A percentile compares a stretch with the other conserved stretches of the same genome.
Conservation (phyloP, 1,140 invertebrate genomes). For the Rhopalosiphum padi region DNA sequence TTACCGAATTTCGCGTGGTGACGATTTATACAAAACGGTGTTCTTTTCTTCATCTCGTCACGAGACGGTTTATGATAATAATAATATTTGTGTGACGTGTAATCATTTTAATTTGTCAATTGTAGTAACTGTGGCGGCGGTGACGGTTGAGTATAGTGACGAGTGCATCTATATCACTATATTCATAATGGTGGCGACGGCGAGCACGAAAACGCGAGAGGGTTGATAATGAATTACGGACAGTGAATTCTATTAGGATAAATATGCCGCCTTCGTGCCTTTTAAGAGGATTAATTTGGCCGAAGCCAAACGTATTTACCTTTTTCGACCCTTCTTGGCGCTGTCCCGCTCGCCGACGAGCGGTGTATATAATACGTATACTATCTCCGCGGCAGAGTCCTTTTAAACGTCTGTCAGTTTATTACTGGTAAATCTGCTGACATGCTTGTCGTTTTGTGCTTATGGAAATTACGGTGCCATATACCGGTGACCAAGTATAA, state of each 20-base stretch:
- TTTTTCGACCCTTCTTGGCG: slow-evolving; percentile 48
- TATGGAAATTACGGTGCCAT: slow-evolving; percentile 30
- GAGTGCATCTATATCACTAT: background rate
- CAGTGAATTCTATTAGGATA: slow-evolving; percentile 55
- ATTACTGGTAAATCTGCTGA: slow-evolving; percentile 55
- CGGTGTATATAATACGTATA: background rate
- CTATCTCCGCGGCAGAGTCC: slow-evolving; percentile 11
- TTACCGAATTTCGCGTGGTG: background rate
- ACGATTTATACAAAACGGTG: background rate
- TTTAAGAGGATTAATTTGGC: slow-evolving; percentile 57
- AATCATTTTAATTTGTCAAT: slow-evolving; percentile 7
- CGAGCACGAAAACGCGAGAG: background rate
- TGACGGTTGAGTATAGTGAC: background rate
- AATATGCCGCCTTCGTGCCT: slow-evolving; percentile 45
- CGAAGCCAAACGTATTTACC: slow-evolving; percentile 57
- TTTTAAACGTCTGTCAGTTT: slow-evolving; percentile 55
- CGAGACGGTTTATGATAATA: too few species aligned
- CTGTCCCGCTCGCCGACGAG: background rate
- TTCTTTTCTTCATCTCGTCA: background rate
- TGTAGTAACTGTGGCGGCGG: background rate
- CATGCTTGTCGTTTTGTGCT: slow-evolving; percentile 43
- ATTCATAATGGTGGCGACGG: background rate
- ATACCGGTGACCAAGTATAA: slow-evolving; percentile 1
- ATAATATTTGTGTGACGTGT: background rate
- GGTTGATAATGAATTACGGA: slow-evolving; percentile 54